Evolutionary conservation across 2,888 invertebrate species (phyloP).

Genomic region (Penaeus monodon): DNA sequence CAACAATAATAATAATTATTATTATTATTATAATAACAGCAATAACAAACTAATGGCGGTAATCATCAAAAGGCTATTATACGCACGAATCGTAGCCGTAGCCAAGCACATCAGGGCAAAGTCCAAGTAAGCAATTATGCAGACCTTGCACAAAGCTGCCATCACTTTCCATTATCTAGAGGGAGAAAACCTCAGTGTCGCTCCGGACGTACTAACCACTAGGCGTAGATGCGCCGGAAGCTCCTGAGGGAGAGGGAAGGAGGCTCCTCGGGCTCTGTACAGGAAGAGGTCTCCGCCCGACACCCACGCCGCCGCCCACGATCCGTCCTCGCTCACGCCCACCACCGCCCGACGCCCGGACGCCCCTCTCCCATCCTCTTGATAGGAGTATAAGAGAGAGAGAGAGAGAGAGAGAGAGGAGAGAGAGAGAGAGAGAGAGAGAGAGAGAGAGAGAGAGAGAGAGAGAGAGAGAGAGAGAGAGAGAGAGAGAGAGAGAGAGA

Average conservation of each 20-base stretch:
- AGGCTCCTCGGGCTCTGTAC: conserved; percentile 37
- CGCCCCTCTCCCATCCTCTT: background rate
- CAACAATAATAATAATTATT: too few relatives aligned
- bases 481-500: too few relatives aligned
- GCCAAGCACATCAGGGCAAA: too few relatives aligned
- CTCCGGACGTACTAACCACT: conserved; percentile 7
- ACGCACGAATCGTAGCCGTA: too few relatives aligned
- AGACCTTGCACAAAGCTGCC: too few relatives aligned
- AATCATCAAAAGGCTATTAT: background rate
- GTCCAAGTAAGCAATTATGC: too few relatives aligned
- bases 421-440: too few relatives aligned
- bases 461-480: too few relatives aligned
- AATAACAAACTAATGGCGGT: background rate
- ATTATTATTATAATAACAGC: too few relatives aligned
- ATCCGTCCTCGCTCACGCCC: conserved; percentile 36
- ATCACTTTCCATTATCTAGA: background rate
- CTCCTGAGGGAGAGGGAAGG: conserved; percentile 29
- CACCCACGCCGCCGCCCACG: conserved; percentile 51
- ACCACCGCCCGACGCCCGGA: conserved; percentile 15
- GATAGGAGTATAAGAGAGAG: background rate
- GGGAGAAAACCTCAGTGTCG: too few relatives aligned
- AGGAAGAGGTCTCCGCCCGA: conserved; percentile 34
- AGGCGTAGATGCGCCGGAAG: conserved; percentile 19
- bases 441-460: too few relatives aligned
- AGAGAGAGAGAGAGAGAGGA: too few relatives aligned